Evolutionary conservation across 2,888 invertebrate species (phyloP), one percentile per base, ranked within the genome.

Genomic region (Baccha elongata): DNA sequence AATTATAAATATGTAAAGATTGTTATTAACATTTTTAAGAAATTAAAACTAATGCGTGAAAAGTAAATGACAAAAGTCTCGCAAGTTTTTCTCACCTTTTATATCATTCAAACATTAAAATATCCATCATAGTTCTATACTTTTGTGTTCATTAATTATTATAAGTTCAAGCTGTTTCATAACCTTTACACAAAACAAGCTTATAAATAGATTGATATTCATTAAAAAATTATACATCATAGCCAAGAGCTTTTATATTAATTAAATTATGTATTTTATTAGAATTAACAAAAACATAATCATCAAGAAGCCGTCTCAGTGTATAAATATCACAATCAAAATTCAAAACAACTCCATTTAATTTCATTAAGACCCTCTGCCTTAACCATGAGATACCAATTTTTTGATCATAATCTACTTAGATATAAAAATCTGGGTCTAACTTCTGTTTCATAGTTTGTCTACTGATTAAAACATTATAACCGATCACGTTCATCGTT

Each of bases 341-440:
- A 32, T 8, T 32, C 29, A 32, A 32, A 32, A 32, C 29, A 32
- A 32, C 67, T 67, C 19, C 32, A 62, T 53, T 52, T 62, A 10
- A 53, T 75, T 68, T 29, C 32, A 75, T 64, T 48, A 64, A 48
- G 60, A 35, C 26, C 53, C 29, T 3, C 13, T 5, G 13, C 37
- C 13, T 13, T 40, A 60, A 40, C 37, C 37, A 52, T 23, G 26
- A 64, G 37, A 11, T 48, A 37, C 48, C 64, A 58, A 65, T 50
- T 40, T 13, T 29, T 40, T 60, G 67, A 11, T 26, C 48, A 60
- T 62, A 68, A 75, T 52, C 60, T 52, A 60, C 75, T 75, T 52
- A 26, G 42, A 53, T n/a, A n/a, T n/a, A 44, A 21, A 8, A 40
- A 40, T 3, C 37, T 32, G 29, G 7, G 29, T 8, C 8, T 32